Percentiles rank a stretch among this genome's conserved stretches.
Conservation (phyloP, 2,888 invertebrate species). For the Brachyopa scutellaris region DNA sequence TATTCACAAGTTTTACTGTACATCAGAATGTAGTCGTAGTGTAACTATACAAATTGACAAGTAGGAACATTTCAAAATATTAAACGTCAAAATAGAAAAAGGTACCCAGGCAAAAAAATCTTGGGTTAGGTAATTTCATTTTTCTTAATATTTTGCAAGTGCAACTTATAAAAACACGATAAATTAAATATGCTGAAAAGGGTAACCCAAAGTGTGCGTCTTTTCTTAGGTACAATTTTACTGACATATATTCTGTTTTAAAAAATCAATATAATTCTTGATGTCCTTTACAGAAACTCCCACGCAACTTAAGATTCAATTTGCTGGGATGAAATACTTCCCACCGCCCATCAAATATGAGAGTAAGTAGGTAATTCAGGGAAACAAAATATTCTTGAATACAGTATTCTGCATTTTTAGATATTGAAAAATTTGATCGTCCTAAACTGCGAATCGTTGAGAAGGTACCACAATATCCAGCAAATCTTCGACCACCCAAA, state of each 20-base stretch:
- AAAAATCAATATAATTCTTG: not conserved
- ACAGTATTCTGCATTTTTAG: slow-evolving; percentile 80
- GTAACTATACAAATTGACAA: not conserved
- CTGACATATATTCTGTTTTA: not conserved
- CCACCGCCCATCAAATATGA: slow-evolving; percentile 87
- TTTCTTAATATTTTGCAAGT: not conserved
- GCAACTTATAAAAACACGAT: not conserved
- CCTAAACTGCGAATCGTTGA: slow-evolving; percentile 87
- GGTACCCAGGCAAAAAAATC: not conserved
- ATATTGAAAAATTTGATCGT: slow-evolving; percentile 88
- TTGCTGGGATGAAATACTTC: slow-evolving; percentile 87
- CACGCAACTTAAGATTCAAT: not conserved
- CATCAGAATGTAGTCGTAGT: not conserved
- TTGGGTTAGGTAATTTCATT: slow-evolving; percentile 65
- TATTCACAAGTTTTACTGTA: too few relatives aligned
- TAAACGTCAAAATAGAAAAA: not conserved
- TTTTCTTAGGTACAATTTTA: slow-evolving; percentile 31
- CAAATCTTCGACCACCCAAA: slow-evolving; percentile 88
- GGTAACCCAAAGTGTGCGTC: slow-evolving; percentile 21
- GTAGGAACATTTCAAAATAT: not conserved
- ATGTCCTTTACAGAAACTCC: slow-evolving; percentile 20
- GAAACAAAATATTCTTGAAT: not conserved
- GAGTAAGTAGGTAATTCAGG: slow-evolving; percentile 82
- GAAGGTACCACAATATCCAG: slow-evolving; percentile 87
- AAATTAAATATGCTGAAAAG: slow-evolving; percentile 31